Evolutionary conservation across 2,113 vertebrate species (phyloP).

Genomic region (Vimba vimba): DNA sequence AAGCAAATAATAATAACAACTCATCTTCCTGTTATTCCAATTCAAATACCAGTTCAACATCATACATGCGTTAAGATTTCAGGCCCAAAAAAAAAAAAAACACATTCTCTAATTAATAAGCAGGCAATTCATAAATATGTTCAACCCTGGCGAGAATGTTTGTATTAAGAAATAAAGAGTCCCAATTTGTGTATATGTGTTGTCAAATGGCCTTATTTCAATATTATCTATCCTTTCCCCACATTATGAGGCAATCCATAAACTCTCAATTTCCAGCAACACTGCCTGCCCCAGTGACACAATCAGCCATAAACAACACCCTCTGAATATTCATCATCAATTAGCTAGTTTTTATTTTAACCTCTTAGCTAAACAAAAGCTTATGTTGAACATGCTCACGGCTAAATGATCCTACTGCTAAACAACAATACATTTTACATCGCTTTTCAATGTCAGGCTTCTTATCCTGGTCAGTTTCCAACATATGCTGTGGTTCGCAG

Average conservation of each 20-base stretch:
- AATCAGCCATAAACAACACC: background rate
- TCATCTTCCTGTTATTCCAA: background rate
- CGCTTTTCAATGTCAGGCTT: slow-evolving; percentile 66
- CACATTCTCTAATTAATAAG: background rate
- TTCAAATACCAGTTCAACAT: background rate
- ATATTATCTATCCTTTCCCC: background rate
- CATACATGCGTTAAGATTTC: background rate
- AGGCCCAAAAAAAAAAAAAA: background rate
- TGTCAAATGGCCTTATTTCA: background rate
- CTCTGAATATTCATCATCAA: slow-evolving; percentile 47
- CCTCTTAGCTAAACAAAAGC: slow-evolving; percentile 37
- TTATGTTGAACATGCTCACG: slow-evolving; percentile 28
- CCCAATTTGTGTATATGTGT: background rate
- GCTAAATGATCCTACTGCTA: slow-evolving; percentile 51
- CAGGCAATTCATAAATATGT: background rate
- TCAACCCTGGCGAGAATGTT: background rate
- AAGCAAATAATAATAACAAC: no score
- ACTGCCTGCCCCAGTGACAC: slow-evolving; percentile 10
- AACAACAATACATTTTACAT: slow-evolving; percentile 60
- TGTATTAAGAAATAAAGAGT: background rate
- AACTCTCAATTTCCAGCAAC: slow-evolving; percentile 6
- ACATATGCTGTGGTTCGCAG: slow-evolving; percentile 54
- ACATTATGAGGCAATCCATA: background rate
- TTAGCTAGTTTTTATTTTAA: slow-evolving; percentile 25
- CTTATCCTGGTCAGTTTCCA: slow-evolving; percentile 43